phyloP scores from a whole-genome alignment of 1,140 invertebrate genomes.

The Trichonephila clavipes region DNA sequence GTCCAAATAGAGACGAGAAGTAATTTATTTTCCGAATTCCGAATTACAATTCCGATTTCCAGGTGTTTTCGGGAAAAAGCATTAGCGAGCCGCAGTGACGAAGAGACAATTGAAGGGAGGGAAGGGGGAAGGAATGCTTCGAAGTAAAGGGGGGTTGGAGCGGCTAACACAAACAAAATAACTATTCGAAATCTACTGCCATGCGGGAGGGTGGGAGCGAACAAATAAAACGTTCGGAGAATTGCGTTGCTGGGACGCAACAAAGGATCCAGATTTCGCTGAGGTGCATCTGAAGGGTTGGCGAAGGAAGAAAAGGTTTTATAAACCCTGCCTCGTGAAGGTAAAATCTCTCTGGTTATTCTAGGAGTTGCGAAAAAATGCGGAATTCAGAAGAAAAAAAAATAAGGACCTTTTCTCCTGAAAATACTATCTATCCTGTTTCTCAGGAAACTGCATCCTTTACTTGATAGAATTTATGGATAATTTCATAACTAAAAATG shows the following conservation, averaged over 20 bases:
- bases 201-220: neutral
- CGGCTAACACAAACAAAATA: conserved; percentile 22
- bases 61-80: neutral
- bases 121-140: neutral
- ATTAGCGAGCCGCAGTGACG: conserved; percentile 24
- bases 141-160: neutral
- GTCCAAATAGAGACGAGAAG: conserved; percentile 38
- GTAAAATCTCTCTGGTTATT: neutral
- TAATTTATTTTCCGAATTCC: conserved; percentile 55
- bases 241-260: neutral
- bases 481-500: too few species aligned
- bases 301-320: neutral
- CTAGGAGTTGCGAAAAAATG: neutral
- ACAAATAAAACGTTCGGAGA: conserved; percentile 16
- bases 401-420: too few species aligned
- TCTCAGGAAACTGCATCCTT: too few species aligned
- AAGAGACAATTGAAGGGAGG: neutral
- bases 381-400: neutral
- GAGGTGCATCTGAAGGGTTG: neutral
- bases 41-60: conserved; percentile 51
- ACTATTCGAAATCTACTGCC: neutral
- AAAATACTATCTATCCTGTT: too few species aligned
- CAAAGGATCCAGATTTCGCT: conserved; percentile 22
- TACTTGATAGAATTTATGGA: too few species aligned
- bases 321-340: neutral